Evolutionary conservation across 2,797 vertebrate genomes (phyloP).

Genomic region (Lutjanus argentimaculatus): DNA sequence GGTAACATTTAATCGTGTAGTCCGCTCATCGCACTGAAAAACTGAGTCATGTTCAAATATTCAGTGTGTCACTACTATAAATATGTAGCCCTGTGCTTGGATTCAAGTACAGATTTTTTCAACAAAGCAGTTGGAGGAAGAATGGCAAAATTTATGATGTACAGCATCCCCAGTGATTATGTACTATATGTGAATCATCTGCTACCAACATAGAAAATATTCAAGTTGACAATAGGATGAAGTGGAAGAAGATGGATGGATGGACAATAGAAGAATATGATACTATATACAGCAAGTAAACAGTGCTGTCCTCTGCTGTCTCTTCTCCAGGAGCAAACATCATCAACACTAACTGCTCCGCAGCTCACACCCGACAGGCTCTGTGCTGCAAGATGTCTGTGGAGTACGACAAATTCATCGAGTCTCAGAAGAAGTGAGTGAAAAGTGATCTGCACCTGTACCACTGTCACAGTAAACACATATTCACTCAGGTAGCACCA

Average conservation of each 20-base stretch:
- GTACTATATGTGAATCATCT: neutral
- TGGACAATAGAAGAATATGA: neutral
- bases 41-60: no score
- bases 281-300: neutral
- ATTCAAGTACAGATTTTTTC: no score
- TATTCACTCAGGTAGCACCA: neutral
- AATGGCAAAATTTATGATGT: neutral
- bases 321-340: constrained; percentile 87
- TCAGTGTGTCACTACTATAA: no score
- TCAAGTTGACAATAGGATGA: neutral
- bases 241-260: no score
- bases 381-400: constrained; percentile 99
- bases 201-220: neutral
- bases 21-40: no score
- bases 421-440: constrained; percentile 95
- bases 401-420: constrained; percentile 97
- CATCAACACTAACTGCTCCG: constrained; percentile 98
- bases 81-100: no score
- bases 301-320: constrained; percentile 7
- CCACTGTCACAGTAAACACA: no score
- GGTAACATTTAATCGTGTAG: no score
- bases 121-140: neutral
- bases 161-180: neutral
- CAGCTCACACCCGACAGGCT: constrained; percentile 95
- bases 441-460: neutral